A percentile compares a stretch with the other conserved stretches of the same genome.
Conservation (phyloP, 2,113 vertebrate species). For the Gymnogyps californianus region DNA sequence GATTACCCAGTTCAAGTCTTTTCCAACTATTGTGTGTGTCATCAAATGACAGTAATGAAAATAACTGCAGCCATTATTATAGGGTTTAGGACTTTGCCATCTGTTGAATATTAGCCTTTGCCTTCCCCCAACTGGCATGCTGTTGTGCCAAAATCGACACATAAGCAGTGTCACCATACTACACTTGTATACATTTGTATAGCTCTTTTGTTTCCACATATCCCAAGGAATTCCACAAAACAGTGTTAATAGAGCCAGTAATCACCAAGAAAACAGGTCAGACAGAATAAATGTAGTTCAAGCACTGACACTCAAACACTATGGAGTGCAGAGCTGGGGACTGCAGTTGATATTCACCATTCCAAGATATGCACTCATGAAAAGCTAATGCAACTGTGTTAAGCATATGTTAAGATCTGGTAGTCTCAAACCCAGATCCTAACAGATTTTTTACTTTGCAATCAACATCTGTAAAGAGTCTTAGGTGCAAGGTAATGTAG, state of each 20-base stretch:
- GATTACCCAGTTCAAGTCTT: conserved; percentile 68
- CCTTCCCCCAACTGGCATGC: conserved; percentile 58
- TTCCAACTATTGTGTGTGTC: conserved; percentile 61
- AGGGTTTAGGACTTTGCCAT: conserved; percentile 70
- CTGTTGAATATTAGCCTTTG: conserved; percentile 79
- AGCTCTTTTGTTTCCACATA: background rate
- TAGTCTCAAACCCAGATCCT: background rate
- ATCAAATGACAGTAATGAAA: conserved; percentile 71
- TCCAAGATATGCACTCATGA: background rate
- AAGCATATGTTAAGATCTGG: background rate
- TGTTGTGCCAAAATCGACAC: conserved; percentile 32
- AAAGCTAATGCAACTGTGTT: background rate
- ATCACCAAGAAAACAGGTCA: background rate
- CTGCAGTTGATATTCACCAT: background rate
- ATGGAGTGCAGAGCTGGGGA: background rate
- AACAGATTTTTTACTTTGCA: background rate
- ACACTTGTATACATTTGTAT: background rate
- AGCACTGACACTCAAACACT: background rate
- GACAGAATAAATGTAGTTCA: background rate
- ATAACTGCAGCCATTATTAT: conserved; percentile 70
- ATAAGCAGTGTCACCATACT: background rate
- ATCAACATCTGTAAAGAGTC: background rate
- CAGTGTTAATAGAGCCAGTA: background rate
- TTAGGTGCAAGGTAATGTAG: background rate
- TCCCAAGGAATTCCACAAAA: background rate